These are phyloP conservation scores for human (Homo sapiens) DNA, from an alignment of 2,113 vertebrate genomes.

Conservation along the genomic window DNA sequence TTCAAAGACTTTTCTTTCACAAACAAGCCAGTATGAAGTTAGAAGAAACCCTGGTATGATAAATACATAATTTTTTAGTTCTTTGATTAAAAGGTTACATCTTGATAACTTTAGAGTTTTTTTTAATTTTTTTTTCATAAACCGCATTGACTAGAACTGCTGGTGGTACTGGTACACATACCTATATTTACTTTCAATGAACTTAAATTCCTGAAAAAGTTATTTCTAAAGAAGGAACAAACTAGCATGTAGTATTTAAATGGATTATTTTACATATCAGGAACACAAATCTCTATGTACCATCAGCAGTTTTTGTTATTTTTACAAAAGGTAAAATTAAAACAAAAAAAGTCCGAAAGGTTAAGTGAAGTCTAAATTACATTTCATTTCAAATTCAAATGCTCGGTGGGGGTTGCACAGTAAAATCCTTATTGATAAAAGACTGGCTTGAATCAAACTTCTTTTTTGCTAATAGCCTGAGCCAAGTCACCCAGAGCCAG, in stretches of 20 bases:
- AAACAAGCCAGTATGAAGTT: neutral
- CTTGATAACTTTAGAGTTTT: constrained; percentile 1
- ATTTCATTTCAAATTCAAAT: constrained; percentile 44
- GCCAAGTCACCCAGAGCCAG: neutral
- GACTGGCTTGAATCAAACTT: neutral
- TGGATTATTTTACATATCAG: neutral
- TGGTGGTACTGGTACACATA: neutral
- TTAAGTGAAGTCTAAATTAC: neutral
- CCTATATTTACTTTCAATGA: neutral
- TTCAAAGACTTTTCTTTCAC: neutral
- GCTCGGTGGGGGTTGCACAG: neutral
- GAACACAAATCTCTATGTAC: neutral
- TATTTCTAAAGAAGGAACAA: constrained; percentile 38
- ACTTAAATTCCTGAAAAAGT: neutral
- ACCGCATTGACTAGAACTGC: neutral
- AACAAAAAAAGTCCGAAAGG: neutral
- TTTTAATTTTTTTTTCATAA: neutral
- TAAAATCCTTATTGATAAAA: constrained; percentile 23
- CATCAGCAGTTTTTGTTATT: neutral
- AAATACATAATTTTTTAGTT: neutral
- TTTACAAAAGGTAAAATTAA: neutral
- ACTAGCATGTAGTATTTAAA: neutral
- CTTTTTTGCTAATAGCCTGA: neutral
- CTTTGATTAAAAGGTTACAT: neutral
- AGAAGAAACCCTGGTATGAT: neutral